Conservation (phyloP, 2,113 vertebrate species). For the Nipponia nippon region DNA sequence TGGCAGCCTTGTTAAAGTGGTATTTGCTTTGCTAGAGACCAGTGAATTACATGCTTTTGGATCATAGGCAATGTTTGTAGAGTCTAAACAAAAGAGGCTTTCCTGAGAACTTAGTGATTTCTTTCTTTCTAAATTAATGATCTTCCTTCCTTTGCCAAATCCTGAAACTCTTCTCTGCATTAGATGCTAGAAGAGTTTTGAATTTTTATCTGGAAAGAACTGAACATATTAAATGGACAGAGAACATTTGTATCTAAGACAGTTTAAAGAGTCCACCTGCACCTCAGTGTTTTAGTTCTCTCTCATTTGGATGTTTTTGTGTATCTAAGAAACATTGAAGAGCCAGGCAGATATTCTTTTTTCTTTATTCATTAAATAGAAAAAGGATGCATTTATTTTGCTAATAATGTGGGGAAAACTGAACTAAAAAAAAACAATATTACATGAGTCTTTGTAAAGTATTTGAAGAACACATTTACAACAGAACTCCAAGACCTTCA, state of each 20-base stretch:
- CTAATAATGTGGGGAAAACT: not conserved
- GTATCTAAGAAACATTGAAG: constrained; percentile 46
- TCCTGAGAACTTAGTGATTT: constrained; percentile 58
- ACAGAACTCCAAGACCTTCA: not conserved
- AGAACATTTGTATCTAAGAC: constrained; percentile 69
- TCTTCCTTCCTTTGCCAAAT: constrained; percentile 67
- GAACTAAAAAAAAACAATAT: not conserved
- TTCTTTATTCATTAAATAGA: constrained; percentile 7
- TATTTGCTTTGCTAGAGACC: constrained; percentile 29
- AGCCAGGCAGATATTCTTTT: constrained; percentile 40
- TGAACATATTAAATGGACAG: constrained; percentile 57
- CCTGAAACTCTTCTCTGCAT: constrained; percentile 49
- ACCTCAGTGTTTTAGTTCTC: constrained; percentile 39
- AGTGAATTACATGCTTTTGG: constrained; percentile 15
- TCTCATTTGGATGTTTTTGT: constrained; percentile 55
- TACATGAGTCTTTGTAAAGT: not conserved
- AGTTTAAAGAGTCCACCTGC: constrained; percentile 71
- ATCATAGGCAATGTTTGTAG: constrained; percentile 55
- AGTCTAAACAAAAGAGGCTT: constrained; percentile 55
- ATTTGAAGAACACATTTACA: not conserved
- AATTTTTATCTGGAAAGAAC: constrained; percentile 65
- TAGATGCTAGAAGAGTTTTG: constrained; percentile 69
- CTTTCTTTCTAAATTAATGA: constrained; percentile 71
- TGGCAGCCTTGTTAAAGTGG: not conserved
- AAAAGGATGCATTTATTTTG: constrained; percentile 41